These are phyloP conservation scores for Chymomyza amoena DNA, from an alignment of 2,888 invertebrate species.

Conservation along the genomic window DNA sequence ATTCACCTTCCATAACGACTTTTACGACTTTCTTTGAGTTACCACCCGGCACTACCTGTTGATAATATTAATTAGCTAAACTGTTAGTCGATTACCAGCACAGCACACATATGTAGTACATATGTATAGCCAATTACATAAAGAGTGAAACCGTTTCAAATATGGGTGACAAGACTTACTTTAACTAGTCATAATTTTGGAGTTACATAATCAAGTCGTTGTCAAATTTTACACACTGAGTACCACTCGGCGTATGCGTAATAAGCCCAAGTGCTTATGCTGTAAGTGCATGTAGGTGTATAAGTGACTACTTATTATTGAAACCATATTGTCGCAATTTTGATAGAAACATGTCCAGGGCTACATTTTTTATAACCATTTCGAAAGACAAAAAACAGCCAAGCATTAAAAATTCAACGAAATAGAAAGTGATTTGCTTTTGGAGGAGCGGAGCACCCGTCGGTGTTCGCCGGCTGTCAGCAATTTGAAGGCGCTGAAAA, in stretches of 20 bases:
- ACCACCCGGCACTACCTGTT: background rate
- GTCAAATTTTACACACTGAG: slow-evolving; percentile 10
- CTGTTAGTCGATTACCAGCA: background rate
- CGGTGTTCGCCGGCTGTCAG: background rate
- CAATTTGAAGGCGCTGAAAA: background rate
- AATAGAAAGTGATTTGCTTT: slow-evolving; percentile 25
- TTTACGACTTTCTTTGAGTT: too few relatives aligned
- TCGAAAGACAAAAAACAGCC: background rate
- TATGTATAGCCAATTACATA: background rate
- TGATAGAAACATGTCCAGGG: too few relatives aligned
- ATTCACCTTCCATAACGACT: too few relatives aligned
- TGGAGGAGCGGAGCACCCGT: background rate
- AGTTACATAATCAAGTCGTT: background rate
- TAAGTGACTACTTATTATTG: background rate
- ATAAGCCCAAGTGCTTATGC: background rate
- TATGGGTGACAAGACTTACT: background rate
- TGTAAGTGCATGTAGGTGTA: background rate
- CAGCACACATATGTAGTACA: background rate
- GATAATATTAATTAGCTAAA: background rate
- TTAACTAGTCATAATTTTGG: background rate
- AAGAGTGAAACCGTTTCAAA: background rate
- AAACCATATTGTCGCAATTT: slow-evolving; percentile 3
- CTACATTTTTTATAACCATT: background rate
- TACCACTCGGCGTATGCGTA: slow-evolving; percentile 19
- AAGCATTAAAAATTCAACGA: slow-evolving; percentile 11